A percentile compares a stretch with the other conserved stretches of the same genome.
Conservation (phyloP, 2,113 vertebrate genomes). For the Chunga burmeisteri region DNA sequence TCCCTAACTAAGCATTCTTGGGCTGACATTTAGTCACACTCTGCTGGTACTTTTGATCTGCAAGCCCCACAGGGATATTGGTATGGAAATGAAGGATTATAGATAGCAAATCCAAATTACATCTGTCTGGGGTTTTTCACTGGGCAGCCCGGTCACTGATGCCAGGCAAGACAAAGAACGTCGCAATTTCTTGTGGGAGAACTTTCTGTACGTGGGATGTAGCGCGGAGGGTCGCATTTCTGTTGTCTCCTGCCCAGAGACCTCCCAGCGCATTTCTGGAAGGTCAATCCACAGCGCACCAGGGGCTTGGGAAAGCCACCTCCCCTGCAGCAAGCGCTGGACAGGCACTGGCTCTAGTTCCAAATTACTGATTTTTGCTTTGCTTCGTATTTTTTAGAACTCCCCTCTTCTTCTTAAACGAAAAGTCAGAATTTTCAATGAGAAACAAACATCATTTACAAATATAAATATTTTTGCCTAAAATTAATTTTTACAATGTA, state of each 20-base stretch:
- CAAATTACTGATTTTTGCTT: background rate
- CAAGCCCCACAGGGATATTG: constrained; percentile 38
- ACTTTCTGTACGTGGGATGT: background rate
- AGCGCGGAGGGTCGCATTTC: background rate
- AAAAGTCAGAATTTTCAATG: background rate
- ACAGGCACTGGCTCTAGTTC: background rate
- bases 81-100: constrained; percentile 57
- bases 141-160: background rate
- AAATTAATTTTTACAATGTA: background rate
- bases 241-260: background rate
- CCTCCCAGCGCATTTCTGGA: background rate
- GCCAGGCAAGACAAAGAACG: background rate
- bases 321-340: background rate
- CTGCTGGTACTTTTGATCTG: constrained; percentile 54
- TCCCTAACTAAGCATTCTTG: constrained; percentile 61
- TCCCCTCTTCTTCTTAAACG: background rate
- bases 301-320: background rate
- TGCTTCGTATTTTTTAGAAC: background rate
- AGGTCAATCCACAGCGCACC: background rate
- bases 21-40: constrained; percentile 59
- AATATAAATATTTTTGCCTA: background rate
- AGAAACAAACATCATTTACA: background rate
- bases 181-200: background rate
- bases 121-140: background rate
- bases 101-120: constrained; percentile 33